Percentiles rank a stretch among this genome's conserved stretches.
Evolutionary conservation across 2,113 vertebrate genomes (phyloP).

Genomic region (Phaethornis superciliosus): DNA sequence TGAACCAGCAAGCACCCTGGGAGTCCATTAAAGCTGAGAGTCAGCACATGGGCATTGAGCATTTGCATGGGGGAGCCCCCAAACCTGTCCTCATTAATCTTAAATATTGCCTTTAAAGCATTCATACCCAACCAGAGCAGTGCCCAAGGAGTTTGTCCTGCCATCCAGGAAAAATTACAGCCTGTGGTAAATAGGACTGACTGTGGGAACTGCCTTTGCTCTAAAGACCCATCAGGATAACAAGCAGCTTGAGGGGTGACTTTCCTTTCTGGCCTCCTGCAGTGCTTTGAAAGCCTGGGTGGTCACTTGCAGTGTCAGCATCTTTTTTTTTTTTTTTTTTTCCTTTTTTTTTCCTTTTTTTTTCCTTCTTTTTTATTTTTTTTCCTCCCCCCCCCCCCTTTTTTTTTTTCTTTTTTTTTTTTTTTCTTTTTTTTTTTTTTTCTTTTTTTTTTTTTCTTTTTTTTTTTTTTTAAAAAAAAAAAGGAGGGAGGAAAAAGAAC

Average conservation of each 20-base stretch:
- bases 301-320: conserved; percentile 41
- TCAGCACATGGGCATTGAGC: background rate
- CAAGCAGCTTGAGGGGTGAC: conserved; percentile 38
- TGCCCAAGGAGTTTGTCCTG: background rate
- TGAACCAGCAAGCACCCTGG: rapidly evolving
- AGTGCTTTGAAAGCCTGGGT: conserved; percentile 56
- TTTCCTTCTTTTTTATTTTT: no score
- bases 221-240: conserved; percentile 7
- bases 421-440: no score
- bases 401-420: no score
- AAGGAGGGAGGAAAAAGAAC: rapidly evolving
- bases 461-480: background rate
- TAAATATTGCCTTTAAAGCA: background rate
- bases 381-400: no score
- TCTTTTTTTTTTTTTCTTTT: no score
- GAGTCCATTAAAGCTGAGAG: background rate
- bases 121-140: background rate
- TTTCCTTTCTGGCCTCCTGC: conserved; percentile 14
- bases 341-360: no score
- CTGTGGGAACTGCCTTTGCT: conserved; percentile 37
- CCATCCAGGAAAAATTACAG: conserved; percentile 18
- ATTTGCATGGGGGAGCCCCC: background rate
- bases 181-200: background rate
- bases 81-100: background rate
- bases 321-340: background rate